Evolutionary conservation across 2,888 invertebrate genomes (phyloP), one percentile per base, ranked within the genome.

Genomic region (Oligia latruncula): DNA sequence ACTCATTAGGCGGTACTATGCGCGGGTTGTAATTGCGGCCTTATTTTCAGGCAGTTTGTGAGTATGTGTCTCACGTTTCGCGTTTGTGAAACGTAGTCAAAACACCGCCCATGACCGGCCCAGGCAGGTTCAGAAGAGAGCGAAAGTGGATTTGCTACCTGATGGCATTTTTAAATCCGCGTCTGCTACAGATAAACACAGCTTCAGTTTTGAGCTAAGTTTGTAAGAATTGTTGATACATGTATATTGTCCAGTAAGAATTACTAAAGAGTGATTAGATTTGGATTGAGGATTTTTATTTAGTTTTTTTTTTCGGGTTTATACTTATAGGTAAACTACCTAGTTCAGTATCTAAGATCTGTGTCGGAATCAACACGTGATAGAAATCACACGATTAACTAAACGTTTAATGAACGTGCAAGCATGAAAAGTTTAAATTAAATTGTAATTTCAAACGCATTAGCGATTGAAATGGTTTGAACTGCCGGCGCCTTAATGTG

Each of bases 81-180:
- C 80, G 75, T 80, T 87, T 87, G 87, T 88, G 83, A 89, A 88
- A 88, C 86, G 86, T 85, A 87, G 88, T 81, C 87, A 85, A 88
- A 91, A 87, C 81, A 82, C 76, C 78, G 87, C 89, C 90, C 90
- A 90, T 89, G 90, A 88, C 91, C 90, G 92, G 86, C 86, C 75
- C 87, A 87, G 91, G 90, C 90, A 90, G 85, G 89, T 80, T 90
- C 88, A 77, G 82, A 91, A 84, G 91, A 93, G 90, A 95, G 95
- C 92, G 95, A 95, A 95, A 95, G 95, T 95, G 91, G 94, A 93
- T 91, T 93, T 88, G 87, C 91, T 87, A 92, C 93, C 87, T 80
- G 83, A 71, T 78, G 68, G 80, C 68, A 83, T 73, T 84, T 82
- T 86, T 87, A 60, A 77, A 81, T 77, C 46, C 17, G 70, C 52